A percentile compares a stretch with the other conserved stretches of the same genome.
These are phyloP conservation scores for Pyrochroa serraticornis DNA, from an alignment of 2,888 invertebrate species.

Conservation along the genomic window DNA sequence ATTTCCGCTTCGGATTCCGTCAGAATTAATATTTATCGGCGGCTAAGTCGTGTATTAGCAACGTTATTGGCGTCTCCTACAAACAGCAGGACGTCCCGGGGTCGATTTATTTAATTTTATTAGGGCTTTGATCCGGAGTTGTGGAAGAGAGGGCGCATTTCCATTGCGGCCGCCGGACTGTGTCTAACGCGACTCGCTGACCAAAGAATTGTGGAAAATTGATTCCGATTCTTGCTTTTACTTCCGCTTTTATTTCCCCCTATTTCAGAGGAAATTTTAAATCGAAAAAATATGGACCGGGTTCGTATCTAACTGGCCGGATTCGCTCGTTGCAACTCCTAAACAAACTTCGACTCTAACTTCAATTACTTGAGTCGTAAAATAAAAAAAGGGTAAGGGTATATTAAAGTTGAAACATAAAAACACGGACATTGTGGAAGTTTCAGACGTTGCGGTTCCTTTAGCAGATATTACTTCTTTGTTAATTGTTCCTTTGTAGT, in stretches of 20 bases:
- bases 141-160: conserved; percentile 19
- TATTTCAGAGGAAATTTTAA: conserved; percentile 20
- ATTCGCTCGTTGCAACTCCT: conserved; percentile 6
- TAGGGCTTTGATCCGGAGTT: conserved; percentile 7
- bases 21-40: conserved; percentile 35
- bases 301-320: conserved; percentile 8
- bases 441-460: conserved; percentile 52
- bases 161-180: conserved; percentile 25
- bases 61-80: neutral
- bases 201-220: conserved; percentile 26
- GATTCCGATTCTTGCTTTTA: conserved; percentile 24
- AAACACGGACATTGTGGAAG: conserved; percentile 45
- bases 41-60: conserved; percentile 1
- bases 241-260: conserved; percentile 19
- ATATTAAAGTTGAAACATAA: conserved; percentile 46
- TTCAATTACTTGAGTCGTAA: conserved; percentile 25
- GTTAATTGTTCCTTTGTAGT: conserved; percentile 58
- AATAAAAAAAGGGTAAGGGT: conserved; percentile 20
- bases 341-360: conserved; percentile 24
- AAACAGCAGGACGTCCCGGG: neutral
- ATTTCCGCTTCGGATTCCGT: conserved; percentile 43
- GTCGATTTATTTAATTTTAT: conserved; percentile 19
- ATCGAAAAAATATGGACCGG: conserved; percentile 22
- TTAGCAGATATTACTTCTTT: conserved; percentile 55
- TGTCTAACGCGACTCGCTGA: conserved; percentile 26